Percentiles rank a stretch among this genome's conserved stretches.
Conservation (phyloP, 2,113 vertebrate genomes). For the Lota lota region DNA sequence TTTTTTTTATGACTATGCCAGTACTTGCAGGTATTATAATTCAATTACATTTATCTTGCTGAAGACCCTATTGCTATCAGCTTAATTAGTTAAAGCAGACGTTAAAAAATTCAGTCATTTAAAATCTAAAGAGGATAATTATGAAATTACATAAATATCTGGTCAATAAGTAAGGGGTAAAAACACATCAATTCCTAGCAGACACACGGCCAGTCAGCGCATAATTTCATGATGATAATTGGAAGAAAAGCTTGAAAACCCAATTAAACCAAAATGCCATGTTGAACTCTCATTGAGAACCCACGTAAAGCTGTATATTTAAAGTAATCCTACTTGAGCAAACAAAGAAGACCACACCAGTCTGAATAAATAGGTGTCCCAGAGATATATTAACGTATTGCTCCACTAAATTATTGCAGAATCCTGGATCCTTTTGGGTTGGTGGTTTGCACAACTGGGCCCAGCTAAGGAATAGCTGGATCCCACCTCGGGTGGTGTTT, state of each 20-base stretch:
- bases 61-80: slow-evolving; percentile 4
- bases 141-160: slow-evolving; percentile 7
- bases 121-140: slow-evolving; percentile 30
- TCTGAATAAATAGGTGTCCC: too few relatives aligned
- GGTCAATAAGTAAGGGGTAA: slow-evolving; percentile 37
- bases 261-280: too few relatives aligned
- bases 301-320: too few relatives aligned
- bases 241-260: neutral
- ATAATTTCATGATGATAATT: slow-evolving; percentile 8
- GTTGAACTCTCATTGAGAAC: too few relatives aligned
- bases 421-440: too few relatives aligned
- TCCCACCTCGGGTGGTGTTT: too few relatives aligned
- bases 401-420: too few relatives aligned
- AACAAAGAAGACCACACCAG: too few relatives aligned
- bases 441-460: too few relatives aligned
- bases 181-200: slow-evolving; percentile 15
- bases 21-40: neutral
- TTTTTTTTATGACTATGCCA: neutral
- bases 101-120: slow-evolving; percentile 14
- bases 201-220: slow-evolving; percentile 8
- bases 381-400: too few relatives aligned
- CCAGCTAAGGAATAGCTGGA: too few relatives aligned
- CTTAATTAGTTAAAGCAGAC: neutral
- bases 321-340: too few relatives aligned
- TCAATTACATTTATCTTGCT: neutral